Base-by-base conservation (phyloP, 2,888 invertebrate genomes). In the Drosophila neotestacea region DNA sequence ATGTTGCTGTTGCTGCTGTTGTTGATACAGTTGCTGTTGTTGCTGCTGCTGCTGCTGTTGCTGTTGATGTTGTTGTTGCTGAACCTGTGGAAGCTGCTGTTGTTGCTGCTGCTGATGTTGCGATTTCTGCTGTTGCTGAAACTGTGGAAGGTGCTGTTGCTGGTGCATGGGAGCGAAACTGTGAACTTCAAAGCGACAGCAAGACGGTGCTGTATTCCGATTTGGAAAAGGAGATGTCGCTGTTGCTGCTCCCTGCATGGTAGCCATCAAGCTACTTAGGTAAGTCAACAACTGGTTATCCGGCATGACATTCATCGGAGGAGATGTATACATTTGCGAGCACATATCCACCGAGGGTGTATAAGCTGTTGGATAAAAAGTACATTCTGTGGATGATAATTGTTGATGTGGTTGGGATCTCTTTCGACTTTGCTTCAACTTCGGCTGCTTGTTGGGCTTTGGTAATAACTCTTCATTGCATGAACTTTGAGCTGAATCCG, bases 251-350 rank as follows among this genome's bases (percentile, higher is more conserved):
- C 11, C 7, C 6, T 50, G 50, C 22, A 36, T 50, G 34, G 54
- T 42, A 42, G 42, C 41, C 16, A 76, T 22, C 34, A 66, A 16
- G 46, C 41, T 41, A 41, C 64, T 69, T 9, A 80, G 5, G 10
- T 46, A 72, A 5, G 32, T 11, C 22, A 56, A 27, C n/a, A 42
- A 13, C 13, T 76, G 71, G 5, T 62, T 41, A 34, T 38, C 32
- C 3, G 58, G 56, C 36, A 41, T 4, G 5, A 27, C 34, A 44
- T n/a, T 55, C 10, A 36, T 6, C 13, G 32, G 10, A 22, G 44
- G 34, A n/a, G 34, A 5, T 47, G 13, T 10, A 44, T 34, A 34
- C 27, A 34, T 10, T 9, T 55, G 34, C 0, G 32, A 22, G 3
- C 22, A 6, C 16, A 32, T 9, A 11, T 22, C 41, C n/a, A n/a